Conservation (phyloP, 2,797 vertebrate genomes). For the Dicrostonyx torquatus region DNA sequence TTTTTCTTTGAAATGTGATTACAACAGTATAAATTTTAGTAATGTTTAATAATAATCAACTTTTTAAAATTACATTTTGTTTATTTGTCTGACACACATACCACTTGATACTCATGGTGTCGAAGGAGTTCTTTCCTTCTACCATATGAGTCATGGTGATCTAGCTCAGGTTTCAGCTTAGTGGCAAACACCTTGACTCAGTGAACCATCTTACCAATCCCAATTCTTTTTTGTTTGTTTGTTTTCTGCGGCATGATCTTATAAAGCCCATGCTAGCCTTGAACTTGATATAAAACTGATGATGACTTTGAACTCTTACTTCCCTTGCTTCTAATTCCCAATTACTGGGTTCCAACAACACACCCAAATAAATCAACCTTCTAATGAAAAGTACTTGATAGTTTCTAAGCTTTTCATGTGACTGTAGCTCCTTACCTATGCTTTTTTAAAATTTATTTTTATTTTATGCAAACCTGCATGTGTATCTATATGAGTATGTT, state of each 20-base stretch:
- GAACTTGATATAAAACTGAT: neutral
- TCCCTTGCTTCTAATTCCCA: neutral
- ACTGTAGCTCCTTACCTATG: neutral
- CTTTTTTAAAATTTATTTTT: neutral
- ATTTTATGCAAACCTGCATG: neutral
- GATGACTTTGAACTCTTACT: neutral
- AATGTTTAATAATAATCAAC: conserved; percentile 22
- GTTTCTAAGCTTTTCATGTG: neutral
- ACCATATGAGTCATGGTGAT: neutral
- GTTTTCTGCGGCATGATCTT: neutral
- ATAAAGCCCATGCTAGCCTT: neutral
- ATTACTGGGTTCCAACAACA: neutral
- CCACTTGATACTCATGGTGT: neutral
- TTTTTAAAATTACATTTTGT: neutral
- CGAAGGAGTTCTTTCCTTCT: neutral
- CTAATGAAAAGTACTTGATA: conserved; percentile 24
- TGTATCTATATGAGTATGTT: neutral
- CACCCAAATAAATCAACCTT: neutral
- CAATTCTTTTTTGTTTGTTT: neutral
- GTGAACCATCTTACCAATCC: neutral
- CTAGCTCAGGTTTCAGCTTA: neutral
- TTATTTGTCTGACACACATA: neutral
- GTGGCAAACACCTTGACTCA: neutral
- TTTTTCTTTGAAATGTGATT: conserved; percentile 15
- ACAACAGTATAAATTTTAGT: neutral